These are phyloP conservation scores for Fukomys damarensis DNA, from an alignment of 2,113 vertebrate genomes.

Conservation along the genomic window DNA sequence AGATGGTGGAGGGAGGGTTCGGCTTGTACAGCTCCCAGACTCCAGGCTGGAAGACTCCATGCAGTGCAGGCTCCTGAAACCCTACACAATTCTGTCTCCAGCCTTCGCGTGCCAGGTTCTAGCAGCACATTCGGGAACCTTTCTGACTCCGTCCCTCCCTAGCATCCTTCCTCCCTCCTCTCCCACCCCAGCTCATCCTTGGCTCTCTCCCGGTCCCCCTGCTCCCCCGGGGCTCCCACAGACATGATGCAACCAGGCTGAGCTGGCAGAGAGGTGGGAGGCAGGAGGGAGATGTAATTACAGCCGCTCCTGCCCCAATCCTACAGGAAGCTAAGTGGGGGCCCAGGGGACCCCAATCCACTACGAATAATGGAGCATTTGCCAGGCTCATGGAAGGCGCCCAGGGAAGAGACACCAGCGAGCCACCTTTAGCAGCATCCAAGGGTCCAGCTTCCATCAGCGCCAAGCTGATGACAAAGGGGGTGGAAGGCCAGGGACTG, in stretches of 20 bases:
- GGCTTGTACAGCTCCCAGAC: background rate
- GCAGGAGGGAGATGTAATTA: conserved; percentile 75
- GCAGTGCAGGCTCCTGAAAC: background rate
- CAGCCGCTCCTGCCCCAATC: conserved; percentile 33
- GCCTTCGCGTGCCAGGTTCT: background rate
- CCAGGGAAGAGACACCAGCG: background rate
- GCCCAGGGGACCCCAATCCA: conserved; percentile 74
- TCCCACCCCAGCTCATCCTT: conserved; percentile 19
- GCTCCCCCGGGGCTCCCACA: conserved; percentile 68
- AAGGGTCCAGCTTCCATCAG: background rate
- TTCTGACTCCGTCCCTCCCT: background rate
- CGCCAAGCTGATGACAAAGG: background rate
- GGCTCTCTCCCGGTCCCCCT: conserved; percentile 46
- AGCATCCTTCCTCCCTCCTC: background rate
- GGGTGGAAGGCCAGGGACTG: too few relatives aligned
- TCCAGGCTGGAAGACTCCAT: background rate
- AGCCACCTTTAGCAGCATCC: background rate
- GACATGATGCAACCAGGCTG: conserved; percentile 78
- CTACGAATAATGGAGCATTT: conserved; percentile 57
- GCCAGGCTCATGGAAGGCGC: background rate
- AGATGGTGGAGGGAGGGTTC: background rate
- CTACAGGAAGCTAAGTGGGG: conserved; percentile 70
- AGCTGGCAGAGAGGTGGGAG: conserved; percentile 56
- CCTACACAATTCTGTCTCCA: too few relatives aligned
- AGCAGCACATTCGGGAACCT: background rate